phyloP scores from a whole-genome alignment of 2,888 invertebrate species.

The Hanleya hanleyi region DNA sequence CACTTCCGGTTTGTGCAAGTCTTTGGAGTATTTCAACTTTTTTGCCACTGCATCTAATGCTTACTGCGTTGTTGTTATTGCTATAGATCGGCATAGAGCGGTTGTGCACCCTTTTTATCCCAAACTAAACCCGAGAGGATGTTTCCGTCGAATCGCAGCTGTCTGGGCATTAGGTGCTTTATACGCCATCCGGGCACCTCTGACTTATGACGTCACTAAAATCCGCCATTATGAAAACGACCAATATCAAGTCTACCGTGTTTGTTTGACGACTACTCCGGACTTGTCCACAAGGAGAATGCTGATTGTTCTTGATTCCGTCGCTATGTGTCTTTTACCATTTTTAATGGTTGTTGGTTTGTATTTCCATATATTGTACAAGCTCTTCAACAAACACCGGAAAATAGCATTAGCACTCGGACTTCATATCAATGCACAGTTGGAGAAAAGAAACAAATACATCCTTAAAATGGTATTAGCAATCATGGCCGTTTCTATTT shows the following conservation, averaged over 20 bases:
- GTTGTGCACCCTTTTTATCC: neutral
- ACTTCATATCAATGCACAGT: neutral
- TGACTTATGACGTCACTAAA: neutral
- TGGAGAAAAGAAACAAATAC: neutral
- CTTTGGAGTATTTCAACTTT: constrained; percentile 6
- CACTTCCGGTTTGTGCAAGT: neutral
- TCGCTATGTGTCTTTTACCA: neutral
- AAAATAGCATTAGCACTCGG: neutral
- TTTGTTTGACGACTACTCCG: neutral
- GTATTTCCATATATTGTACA: neutral
- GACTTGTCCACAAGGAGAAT: neutral
- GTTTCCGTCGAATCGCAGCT: neutral
- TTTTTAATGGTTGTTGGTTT: neutral
- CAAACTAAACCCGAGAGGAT: neutral
- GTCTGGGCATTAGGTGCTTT: neutral
- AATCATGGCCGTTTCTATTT: neutral
- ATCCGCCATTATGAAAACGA: neutral
- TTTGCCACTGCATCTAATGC: neutral
- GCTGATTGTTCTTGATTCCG: neutral
- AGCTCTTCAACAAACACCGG: neutral
- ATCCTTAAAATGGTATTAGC: neutral
- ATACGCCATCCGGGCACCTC: neutral
- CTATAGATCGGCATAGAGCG: neutral
- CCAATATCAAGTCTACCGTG: neutral
- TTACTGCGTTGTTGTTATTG: constrained; percentile 1